Evolutionary conservation across 2,797 vertebrate species (phyloP), one percentile per base, ranked within the genome.

Genomic region (Adelosebastes latens): DNA sequence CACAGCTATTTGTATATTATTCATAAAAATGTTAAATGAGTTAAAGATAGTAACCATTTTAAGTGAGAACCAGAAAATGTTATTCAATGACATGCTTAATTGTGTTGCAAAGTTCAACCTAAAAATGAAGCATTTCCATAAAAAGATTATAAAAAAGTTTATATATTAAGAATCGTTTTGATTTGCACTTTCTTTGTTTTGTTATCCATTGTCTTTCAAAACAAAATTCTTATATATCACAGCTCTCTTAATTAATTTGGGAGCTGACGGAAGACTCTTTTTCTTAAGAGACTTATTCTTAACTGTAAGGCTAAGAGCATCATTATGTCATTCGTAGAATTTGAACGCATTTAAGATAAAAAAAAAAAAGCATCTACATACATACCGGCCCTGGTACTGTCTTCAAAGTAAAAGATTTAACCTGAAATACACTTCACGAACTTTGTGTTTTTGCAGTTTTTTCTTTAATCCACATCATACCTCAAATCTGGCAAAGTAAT

Each of bases 61-160:
- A 29, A 31, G 8, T 22, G 36, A 8, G 0, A 29, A 22, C 20
- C 12, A 52, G 0, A 0, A n/a, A 52, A n/a, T 52, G 20, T 20
- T 52, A 13, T 24, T 25, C n/a, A 58, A 3, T 39, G 31, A 56
- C 8, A 0, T 14, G 13, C 14, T 18, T 56, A 10, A 24, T 24
- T 55, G 12, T 32, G 29, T 55, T 1, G 1, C 16, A 29, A 1
- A 7, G 20, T 13, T 55, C 53, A 0, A 55, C 53, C 53, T 24
- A 24, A 24, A 55, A 55, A 49, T 49, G 7, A 49, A 49, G 7
- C 18, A 49, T 55, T 55, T 55, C 22, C n/a, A 12, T 22, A 0
- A 13, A 22, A 24, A 24, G 53, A 55, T 55, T 12, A 55, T 20
- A 9, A 9, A 22, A 11, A 55, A 13, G 52, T 55, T 55, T 24